Conservation (phyloP, 2,888 invertebrate genomes). For the Asteroscopus sphinx region DNA sequence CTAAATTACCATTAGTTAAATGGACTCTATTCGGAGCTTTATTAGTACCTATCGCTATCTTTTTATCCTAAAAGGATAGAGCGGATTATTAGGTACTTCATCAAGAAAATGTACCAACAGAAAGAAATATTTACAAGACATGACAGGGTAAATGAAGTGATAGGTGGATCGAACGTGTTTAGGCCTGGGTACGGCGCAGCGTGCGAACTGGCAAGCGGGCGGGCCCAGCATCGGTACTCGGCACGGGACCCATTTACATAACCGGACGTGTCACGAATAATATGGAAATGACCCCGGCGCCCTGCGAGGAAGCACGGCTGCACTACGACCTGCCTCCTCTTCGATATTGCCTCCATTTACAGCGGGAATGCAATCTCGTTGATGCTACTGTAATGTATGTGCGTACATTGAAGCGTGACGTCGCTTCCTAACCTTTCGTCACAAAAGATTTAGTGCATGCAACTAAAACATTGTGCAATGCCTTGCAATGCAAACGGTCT, state of each 20-base stretch:
- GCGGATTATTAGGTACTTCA: slow-evolving; percentile 24
- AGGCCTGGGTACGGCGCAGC: slow-evolving; percentile 59
- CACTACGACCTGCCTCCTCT: slow-evolving; percentile 69
- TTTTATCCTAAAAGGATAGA: slow-evolving; percentile 13
- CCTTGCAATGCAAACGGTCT: slow-evolving; percentile 28
- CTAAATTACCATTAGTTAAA: slow-evolving; percentile 30
- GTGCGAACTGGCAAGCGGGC: slow-evolving; percentile 57
- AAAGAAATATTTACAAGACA: slow-evolving; percentile 46
- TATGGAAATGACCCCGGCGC: slow-evolving; percentile 82
- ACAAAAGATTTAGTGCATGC: slow-evolving; percentile 42
- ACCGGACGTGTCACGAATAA: slow-evolving; percentile 87
- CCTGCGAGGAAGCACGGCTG: slow-evolving; percentile 63
- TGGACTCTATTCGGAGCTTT: slow-evolving; percentile 18
- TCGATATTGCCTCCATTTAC: slow-evolving; percentile 81
- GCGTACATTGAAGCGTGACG: slow-evolving; percentile 53
- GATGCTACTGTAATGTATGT: slow-evolving; percentile 64
- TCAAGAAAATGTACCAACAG: slow-evolving; percentile 31
- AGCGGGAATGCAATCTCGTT: slow-evolving; percentile 68
- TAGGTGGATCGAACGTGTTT: slow-evolving; percentile 65
- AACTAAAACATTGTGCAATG: slow-evolving; percentile 32
- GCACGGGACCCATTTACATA: slow-evolving; percentile 80
- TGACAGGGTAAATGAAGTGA: slow-evolving; percentile 63
- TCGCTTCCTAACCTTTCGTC: slow-evolving; percentile 42
- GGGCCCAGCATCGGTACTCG: slow-evolving; percentile 57
- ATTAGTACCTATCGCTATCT: slow-evolving; percentile 10